Base-by-base conservation (phyloP, 2,113 vertebrate genomes). In the Ranitomeya imitator region DNA sequence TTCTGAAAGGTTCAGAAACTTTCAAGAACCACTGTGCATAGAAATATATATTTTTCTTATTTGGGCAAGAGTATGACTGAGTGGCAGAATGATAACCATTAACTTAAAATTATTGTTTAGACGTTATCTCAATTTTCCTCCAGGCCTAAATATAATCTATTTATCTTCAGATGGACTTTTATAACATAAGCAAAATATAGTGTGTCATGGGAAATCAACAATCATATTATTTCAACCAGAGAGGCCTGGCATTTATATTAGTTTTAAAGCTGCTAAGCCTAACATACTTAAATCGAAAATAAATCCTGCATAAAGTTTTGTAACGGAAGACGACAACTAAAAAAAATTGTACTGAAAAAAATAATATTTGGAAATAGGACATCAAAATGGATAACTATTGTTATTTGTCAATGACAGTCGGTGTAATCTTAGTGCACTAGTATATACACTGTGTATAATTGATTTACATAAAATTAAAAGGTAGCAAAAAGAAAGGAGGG, bases 261-360 rank as follows among this genome's bases (percentile, higher is more conserved):
- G 78, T 59, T 87, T 87, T 71, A 80, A 80, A 87, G 86, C 23
- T 73, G 65, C 52, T 87, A 87, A 87, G 52, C 18, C 78, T 23
- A 69, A 60, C 16, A 45, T 60, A 73, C 54, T 71, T 82, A 87
- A 81, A 87, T 23, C 71, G 9, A n/a, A 69, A 45, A 80, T 87
- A 87, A 55, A 87, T 80, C 63, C 18, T 80, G 61, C 26, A 26
- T 15, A 86, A 65, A 86, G 37, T 55, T 79, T 79, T 65, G 59
- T 79, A 54, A 79, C 10, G 3, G 14, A 77, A 79, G n/a, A 69
- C 7, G 13, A 69, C 10, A 57, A 11, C 6, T 59, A 54, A 54
- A 79, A 51, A 61, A 78, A 51, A 78, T 19, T 60, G 73, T 19
- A 6, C 26, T 7, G 31, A 61, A 61, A 37, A 61, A 18, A 18